Evolutionary conservation across 2,888 invertebrate species (phyloP).

Genomic region (Lamellibrachia satsuma): DNA sequence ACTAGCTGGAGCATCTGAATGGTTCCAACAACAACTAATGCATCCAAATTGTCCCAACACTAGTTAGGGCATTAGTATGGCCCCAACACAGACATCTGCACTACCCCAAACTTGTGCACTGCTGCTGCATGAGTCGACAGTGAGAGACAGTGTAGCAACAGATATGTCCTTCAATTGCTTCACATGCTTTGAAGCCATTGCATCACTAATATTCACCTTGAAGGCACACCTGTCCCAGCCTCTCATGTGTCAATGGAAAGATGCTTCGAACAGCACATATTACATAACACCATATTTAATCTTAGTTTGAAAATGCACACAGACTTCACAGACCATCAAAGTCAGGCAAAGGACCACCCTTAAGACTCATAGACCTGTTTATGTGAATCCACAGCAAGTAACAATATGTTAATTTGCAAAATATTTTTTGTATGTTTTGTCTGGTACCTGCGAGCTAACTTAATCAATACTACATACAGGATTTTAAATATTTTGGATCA

Average conservation of each 20-base stretch:
- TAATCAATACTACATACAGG: too few relatives aligned
- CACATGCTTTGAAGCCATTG: not conserved
- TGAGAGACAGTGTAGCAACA: not conserved
- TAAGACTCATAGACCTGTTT: not conserved
- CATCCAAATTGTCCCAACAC: not conserved
- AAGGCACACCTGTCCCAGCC: not conserved
- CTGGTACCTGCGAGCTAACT: too few relatives aligned
- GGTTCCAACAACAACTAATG: not conserved
- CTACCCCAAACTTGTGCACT: not conserved
- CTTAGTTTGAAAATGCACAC: not conserved
- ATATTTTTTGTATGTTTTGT: not conserved
- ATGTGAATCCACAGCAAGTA: not conserved
- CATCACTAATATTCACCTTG: not conserved
- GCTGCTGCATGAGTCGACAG: not conserved
- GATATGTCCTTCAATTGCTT: not conserved
- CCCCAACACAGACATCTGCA: not conserved
- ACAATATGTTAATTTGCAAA: not conserved
- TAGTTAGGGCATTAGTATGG: not conserved
- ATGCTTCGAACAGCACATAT: not conserved
- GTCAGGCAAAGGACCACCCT: not conserved
- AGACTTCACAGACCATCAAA: not conserved
- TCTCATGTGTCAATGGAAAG: not conserved
- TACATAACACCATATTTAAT: not conserved
- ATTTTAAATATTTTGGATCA: too few relatives aligned
- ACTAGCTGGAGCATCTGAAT: too few relatives aligned